A percentile compares a stretch with the other conserved stretches of the same genome.
Evolutionary conservation across 2,888 invertebrate genomes (phyloP).

Genomic region (Dendrolimus pini): DNA sequence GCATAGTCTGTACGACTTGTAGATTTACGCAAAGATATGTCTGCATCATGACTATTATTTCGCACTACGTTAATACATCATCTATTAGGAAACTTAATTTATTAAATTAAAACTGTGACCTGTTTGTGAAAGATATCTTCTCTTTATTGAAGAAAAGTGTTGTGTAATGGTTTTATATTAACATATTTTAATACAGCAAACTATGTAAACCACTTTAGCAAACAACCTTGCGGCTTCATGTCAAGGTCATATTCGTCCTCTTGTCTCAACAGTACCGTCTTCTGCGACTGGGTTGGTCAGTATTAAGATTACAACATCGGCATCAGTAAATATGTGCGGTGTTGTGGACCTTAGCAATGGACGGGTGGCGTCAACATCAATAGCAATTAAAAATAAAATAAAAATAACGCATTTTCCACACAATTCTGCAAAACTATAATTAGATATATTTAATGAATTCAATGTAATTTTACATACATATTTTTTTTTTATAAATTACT

Average conservation of each 20-base stretch:
- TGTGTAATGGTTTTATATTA: slow-evolving; percentile 21
- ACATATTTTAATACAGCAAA: slow-evolving; percentile 22
- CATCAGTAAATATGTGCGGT: background rate
- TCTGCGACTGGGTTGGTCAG: background rate
- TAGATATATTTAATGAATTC: no score
- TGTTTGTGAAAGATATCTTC: slow-evolving; percentile 12
- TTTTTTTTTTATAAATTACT: no score
- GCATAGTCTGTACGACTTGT: background rate
- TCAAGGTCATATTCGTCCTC: slow-evolving; percentile 36
- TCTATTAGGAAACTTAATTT: background rate
- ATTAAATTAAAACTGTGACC: slow-evolving; percentile 2
- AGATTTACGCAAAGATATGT: background rate
- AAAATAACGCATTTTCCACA: no score
- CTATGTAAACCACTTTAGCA: slow-evolving; percentile 20
- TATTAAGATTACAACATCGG: background rate
- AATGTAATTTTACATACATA: no score
- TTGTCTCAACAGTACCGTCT: background rate
- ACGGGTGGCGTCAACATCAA: background rate
- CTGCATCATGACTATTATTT: background rate
- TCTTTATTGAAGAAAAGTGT: slow-evolving; percentile 14
- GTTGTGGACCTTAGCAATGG: background rate
- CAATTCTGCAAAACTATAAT: no score
- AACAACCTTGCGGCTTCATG: slow-evolving; percentile 40
- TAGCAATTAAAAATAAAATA: no score
- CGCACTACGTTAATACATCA: background rate